Percentiles rank a stretch among this genome's conserved stretches.
phyloP scores from a whole-genome alignment of 2,888 invertebrate genomes.

The Diarsia rubi region DNA sequence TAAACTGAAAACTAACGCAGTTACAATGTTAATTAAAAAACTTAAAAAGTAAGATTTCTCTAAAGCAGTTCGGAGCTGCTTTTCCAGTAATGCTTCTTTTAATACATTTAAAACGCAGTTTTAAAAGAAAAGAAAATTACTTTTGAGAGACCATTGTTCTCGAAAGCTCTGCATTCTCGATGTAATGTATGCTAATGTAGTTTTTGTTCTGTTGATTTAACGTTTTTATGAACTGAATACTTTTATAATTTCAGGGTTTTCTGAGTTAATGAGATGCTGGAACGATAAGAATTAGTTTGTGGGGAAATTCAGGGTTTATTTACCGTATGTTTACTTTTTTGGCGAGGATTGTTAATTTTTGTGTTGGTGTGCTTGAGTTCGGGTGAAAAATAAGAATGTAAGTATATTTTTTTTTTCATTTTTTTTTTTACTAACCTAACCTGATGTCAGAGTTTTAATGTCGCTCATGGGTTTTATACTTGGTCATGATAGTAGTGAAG shows the following conservation, averaged over 20 bases:
- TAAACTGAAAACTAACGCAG: conserved; percentile 9
- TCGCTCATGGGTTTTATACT: too few species aligned
- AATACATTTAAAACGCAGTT: conserved; percentile 65
- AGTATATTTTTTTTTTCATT: too few species aligned
- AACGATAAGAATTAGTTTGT: conserved; percentile 50
- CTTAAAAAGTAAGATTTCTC: conserved; percentile 20
- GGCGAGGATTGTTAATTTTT: not conserved
- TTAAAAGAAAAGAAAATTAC: conserved; percentile 62
- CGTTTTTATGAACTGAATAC: conserved; percentile 67
- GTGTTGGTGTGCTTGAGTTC: not conserved
- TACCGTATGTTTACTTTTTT: conserved; percentile 13
- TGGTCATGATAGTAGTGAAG: too few species aligned
- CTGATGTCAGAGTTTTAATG: too few species aligned
- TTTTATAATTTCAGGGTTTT: conserved; percentile 70
- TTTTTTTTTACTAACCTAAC: too few species aligned
- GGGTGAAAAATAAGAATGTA: not conserved
- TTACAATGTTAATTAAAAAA: conserved; percentile 43
- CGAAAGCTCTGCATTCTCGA: conserved; percentile 59
- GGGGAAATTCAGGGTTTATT: conserved; percentile 10
- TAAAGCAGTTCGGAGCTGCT: conserved; percentile 27
- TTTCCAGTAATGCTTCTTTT: conserved; percentile 50
- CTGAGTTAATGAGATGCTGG: conserved; percentile 69
- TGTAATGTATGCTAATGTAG: conserved; percentile 67
- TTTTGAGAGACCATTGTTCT: conserved; percentile 62
- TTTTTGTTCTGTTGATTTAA: conserved; percentile 69